Conservation (phyloP, 2,888 invertebrate species). For the Lottia gigantea region DNA sequence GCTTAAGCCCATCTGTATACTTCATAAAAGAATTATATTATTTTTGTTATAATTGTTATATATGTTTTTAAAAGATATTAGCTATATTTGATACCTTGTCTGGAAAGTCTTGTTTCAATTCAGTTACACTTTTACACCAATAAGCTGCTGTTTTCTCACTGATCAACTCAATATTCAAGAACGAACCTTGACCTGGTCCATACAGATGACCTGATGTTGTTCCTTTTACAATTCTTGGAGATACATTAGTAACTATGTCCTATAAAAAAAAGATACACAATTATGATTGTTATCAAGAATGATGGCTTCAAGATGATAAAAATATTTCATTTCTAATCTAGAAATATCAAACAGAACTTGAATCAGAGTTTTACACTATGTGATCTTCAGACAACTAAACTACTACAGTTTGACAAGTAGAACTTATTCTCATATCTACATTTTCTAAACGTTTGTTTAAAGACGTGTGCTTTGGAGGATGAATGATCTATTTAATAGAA, state of each 20-base stretch:
- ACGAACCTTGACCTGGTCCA: conserved; percentile 96
- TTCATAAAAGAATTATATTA: no score
- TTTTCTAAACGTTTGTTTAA: no score
- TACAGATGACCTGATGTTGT: conserved; percentile 90
- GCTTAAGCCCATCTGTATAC: no score
- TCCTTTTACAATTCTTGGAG: conserved; percentile 94
- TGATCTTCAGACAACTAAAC: no score
- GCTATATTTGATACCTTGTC: conserved; percentile 74
- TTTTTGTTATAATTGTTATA: no score
- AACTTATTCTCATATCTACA: no score
- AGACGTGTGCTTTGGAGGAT: no score
- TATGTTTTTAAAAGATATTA: neutral
- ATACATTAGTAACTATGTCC: conserved; percentile 96
- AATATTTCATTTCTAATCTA: neutral
- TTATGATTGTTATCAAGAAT: neutral
- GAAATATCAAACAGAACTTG: no score
- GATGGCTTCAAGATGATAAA: neutral
- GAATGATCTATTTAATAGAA: no score
- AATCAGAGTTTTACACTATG: no score
- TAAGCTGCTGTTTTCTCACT: conserved; percentile 95
- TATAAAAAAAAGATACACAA: conserved; percentile 64
- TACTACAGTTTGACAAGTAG: no score
- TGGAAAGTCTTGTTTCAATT: conserved; percentile 92
- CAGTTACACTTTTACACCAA: conserved; percentile 89
- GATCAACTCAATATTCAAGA: conserved; percentile 97